A percentile compares a stretch with the other conserved stretches of the same genome.
Conservation (phyloP, 2,113 vertebrate genomes). For the Sinocyclocheilus anshuiensis region DNA sequence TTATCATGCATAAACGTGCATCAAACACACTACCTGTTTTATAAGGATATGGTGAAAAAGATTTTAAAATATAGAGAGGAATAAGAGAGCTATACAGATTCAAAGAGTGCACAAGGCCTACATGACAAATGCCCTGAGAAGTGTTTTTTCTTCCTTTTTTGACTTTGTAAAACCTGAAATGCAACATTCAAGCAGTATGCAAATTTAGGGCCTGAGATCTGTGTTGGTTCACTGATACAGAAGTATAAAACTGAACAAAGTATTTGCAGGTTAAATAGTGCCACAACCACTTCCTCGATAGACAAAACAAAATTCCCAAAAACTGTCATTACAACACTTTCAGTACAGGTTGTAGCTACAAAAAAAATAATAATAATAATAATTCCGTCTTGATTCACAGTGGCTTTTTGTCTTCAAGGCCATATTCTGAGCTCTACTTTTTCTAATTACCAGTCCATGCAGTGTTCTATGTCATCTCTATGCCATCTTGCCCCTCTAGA, state of each 20-base stretch:
- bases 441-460: neutral
- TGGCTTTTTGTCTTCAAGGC: neutral
- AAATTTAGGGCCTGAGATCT: neutral
- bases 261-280: neutral
- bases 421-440: neutral
- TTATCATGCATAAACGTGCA: neutral
- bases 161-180: neutral
- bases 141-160: neutral
- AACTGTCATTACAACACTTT: neutral
- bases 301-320: neutral
- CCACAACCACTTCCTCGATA: neutral
- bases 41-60: neutral
- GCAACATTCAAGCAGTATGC: neutral
- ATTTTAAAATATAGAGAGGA: neutral
- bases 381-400: neutral
- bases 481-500: neutral
- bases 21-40: neutral
- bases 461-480: constrained; percentile 29
- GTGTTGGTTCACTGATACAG: neutral
- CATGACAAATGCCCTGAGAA: neutral
- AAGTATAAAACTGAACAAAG: neutral
- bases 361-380: neutral
- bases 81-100: neutral
- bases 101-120: neutral
- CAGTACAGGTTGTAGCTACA: neutral